These are phyloP conservation scores for Campylorhamphus procurvoides DNA, from an alignment of 2,113 vertebrate genomes.

Conservation along the genomic window DNA sequence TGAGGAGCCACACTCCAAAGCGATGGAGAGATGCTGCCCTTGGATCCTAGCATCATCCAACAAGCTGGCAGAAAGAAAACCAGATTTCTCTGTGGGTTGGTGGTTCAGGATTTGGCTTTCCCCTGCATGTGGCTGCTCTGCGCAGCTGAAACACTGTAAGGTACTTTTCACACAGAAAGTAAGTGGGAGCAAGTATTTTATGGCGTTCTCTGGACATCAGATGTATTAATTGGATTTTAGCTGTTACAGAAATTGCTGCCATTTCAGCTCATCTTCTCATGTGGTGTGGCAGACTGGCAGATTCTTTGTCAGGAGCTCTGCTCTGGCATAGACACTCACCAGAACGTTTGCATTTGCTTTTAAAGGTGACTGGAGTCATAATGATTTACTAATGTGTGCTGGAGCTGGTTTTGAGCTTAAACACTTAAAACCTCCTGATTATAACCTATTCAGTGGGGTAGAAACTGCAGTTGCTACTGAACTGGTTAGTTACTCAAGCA, in stretches of 20 bases:
- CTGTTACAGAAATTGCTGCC: neutral
- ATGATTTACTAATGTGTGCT: neutral
- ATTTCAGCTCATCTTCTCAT: neutral
- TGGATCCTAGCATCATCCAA: neutral
- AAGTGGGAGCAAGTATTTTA: neutral
- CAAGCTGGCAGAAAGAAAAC: neutral
- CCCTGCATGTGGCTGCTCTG: neutral
- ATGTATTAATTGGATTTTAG: conserved; percentile 15
- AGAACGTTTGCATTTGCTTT: neutral
- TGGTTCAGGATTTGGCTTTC: neutral
- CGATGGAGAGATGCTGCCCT: neutral
- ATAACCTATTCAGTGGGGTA: neutral
- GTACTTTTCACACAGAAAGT: neutral
- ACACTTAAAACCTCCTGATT: neutral
- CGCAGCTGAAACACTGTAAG: neutral
- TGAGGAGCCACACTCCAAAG: neutral
- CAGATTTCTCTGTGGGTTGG: neutral
- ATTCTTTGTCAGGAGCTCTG: neutral
- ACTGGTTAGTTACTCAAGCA: neutral
- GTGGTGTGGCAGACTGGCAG: neutral
- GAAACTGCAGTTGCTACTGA: neutral
- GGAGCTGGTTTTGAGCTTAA: neutral
- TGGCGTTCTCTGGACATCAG: neutral
- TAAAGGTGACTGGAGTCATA: neutral
- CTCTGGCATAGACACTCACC: neutral